These are phyloP conservation scores for Cyprinodon brontotheroides DNA, from an alignment of 2,113 vertebrate species.

Conservation along the genomic window DNA sequence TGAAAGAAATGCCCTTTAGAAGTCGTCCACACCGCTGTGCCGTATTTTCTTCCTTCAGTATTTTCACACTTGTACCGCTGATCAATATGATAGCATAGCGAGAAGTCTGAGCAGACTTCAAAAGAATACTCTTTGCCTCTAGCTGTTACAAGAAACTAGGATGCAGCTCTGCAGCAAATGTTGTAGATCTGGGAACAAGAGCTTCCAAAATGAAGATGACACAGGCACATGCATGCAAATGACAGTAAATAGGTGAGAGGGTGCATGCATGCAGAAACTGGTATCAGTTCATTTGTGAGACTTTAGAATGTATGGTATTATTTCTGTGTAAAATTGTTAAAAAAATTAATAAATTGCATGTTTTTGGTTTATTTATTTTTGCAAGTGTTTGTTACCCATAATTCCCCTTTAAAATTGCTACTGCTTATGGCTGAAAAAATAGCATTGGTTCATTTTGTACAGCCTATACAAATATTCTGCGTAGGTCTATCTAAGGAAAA, in stretches of 20 bases:
- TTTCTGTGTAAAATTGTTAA: background rate
- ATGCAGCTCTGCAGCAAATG: constrained; percentile 30
- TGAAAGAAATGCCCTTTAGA: constrained; percentile 37
- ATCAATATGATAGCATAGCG: constrained; percentile 53
- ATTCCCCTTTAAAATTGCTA: too few relatives aligned
- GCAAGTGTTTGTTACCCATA: too few relatives aligned
- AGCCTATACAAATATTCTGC: too few relatives aligned
- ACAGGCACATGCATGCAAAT: constrained; percentile 8
- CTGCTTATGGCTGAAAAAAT: too few relatives aligned
- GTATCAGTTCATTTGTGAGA: background rate
- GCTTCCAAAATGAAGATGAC: constrained; percentile 40
- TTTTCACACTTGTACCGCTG: constrained; percentile 36
- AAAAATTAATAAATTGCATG: too few relatives aligned
- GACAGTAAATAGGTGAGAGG: constrained; percentile 1
- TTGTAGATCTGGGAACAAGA: constrained; percentile 31
- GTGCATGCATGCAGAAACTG: constrained; percentile 1
- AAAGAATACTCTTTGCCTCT: constrained; percentile 49
- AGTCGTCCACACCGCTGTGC: constrained; percentile 7
- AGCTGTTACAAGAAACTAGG: constrained; percentile 46
- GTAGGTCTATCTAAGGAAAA: too few relatives aligned
- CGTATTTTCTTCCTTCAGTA: constrained; percentile 21
- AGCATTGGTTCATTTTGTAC: too few relatives aligned
- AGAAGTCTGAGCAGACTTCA: constrained; percentile 66
- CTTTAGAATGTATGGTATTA: background rate
- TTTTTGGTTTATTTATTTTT: too few relatives aligned